phyloP scores from a whole-genome alignment of 2,797 vertebrate genomes.

The Rhincodon typus region DNA sequence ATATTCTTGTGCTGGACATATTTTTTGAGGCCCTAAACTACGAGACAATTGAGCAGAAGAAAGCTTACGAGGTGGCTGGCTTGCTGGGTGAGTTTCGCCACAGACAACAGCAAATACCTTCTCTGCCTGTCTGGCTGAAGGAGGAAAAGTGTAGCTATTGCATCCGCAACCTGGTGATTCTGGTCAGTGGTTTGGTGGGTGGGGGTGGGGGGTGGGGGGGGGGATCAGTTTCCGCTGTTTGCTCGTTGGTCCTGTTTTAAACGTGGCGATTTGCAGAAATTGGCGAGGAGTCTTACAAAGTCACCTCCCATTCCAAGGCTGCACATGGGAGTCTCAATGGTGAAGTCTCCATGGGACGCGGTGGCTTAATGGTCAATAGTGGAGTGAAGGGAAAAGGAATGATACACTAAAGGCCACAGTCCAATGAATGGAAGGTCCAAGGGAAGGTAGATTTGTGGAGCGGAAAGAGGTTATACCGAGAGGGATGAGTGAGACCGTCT shows the following conservation, averaged over 20 bases:
- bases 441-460: neutral
- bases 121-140: neutral
- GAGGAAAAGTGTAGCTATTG: no score
- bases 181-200: neutral
- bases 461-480: neutral
- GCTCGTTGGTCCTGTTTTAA: no score
- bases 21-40: constrained; percentile 98
- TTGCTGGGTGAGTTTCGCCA: constrained; percentile 75
- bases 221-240: neutral
- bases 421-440: neutral
- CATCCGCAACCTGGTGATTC: neutral
- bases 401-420: neutral
- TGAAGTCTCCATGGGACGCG: neutral
- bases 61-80: constrained; percentile 92
- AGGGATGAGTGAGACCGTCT: neutral
- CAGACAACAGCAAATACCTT: neutral
- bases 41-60: constrained; percentile 98
- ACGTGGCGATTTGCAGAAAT: no score
- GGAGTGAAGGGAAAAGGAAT: neutral
- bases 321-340: neutral
- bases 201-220: neutral
- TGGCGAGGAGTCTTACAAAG: neutral
- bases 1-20: constrained; percentile 96
- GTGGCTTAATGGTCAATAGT: neutral
- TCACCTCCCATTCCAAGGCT: neutral